Evolutionary conservation across 1,140 invertebrate species (phyloP).

Genomic region (Leptinotarsa lineolata): DNA sequence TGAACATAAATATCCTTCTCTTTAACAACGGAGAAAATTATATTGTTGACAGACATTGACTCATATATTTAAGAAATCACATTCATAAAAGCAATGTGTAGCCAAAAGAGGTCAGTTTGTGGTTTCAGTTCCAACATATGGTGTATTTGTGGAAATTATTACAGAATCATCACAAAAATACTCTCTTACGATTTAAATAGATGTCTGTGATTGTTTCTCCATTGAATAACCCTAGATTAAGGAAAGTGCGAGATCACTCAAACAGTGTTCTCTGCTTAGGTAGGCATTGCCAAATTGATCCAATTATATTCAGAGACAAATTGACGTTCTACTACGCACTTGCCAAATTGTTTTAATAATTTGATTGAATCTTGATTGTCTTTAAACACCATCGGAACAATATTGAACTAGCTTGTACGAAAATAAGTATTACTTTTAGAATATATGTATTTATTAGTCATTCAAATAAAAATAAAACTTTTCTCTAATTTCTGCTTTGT

Average conservation of each 20-base stretch:
- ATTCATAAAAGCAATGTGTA: no score
- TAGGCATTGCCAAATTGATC: slow-evolving; percentile 38
- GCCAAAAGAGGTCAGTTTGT: no score
- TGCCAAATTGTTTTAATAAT: slow-evolving; percentile 35
- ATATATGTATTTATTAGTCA: slow-evolving; percentile 41
- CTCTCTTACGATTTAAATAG: slow-evolving; percentile 29
- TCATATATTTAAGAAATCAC: no score
- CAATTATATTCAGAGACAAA: background rate
- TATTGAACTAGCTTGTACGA: slow-evolving; percentile 29
- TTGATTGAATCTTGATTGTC: slow-evolving; percentile 25
- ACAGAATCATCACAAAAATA: slow-evolving; percentile 24
- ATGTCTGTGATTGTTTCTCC: slow-evolving; percentile 39
- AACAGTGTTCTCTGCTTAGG: slow-evolving; percentile 31
- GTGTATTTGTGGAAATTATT: background rate
- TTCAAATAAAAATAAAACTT: slow-evolving; percentile 24
- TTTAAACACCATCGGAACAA: slow-evolving; percentile 31
- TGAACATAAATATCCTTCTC: no score
- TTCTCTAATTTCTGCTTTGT: slow-evolving; percentile 1
- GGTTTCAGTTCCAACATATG: no score
- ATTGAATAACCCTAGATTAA: slow-evolving; percentile 27
- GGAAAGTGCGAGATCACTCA: slow-evolving; percentile 35
- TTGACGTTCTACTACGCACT: slow-evolving; percentile 33
- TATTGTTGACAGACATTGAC: no score
- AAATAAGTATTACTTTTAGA: slow-evolving; percentile 42
- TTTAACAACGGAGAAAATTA: no score